These are phyloP conservation scores for Sisyra terminalis DNA, from an alignment of 2,888 invertebrate genomes.

Conservation along the genomic window DNA sequence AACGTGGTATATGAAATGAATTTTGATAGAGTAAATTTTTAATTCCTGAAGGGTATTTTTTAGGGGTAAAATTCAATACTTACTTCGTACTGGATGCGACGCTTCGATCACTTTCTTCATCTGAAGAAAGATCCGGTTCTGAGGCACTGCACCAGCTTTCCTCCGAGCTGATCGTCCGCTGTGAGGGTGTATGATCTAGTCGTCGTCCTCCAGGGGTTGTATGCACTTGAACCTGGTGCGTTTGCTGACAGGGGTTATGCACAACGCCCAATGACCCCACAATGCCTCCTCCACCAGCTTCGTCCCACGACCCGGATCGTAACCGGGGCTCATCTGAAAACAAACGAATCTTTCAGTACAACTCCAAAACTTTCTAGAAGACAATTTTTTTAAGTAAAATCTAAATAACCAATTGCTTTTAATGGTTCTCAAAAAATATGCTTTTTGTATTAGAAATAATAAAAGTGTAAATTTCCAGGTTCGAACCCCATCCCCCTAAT, in stretches of 20 bases:
- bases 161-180: constrained; percentile 32
- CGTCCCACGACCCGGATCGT: constrained; percentile 67
- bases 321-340: constrained; percentile 62
- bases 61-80: constrained; percentile 14
- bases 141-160: constrained; percentile 50
- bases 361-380: background rate
- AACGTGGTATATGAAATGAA: too few relatives aligned
- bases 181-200: constrained; percentile 23
- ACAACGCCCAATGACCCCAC: constrained; percentile 25
- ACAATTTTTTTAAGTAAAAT: too few relatives aligned
- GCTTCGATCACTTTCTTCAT: constrained; percentile 43
- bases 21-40: too few relatives aligned
- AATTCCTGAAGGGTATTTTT: too few relatives aligned
- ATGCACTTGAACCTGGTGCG: constrained; percentile 23
- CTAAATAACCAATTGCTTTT: too few relatives aligned
- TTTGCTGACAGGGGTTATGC: constrained; percentile 33
- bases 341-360: constrained; percentile 9
- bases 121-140: constrained; percentile 42
- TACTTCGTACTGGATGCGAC: constrained; percentile 31
- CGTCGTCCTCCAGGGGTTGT: constrained; percentile 14
- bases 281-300: constrained; percentile 57
- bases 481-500: too few relatives aligned
- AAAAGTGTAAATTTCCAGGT: too few relatives aligned
- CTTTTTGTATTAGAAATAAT: background rate
- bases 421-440: background rate